Evolutionary conservation across 2,888 invertebrate species (phyloP).

Genomic region (Unio pictorum): DNA sequence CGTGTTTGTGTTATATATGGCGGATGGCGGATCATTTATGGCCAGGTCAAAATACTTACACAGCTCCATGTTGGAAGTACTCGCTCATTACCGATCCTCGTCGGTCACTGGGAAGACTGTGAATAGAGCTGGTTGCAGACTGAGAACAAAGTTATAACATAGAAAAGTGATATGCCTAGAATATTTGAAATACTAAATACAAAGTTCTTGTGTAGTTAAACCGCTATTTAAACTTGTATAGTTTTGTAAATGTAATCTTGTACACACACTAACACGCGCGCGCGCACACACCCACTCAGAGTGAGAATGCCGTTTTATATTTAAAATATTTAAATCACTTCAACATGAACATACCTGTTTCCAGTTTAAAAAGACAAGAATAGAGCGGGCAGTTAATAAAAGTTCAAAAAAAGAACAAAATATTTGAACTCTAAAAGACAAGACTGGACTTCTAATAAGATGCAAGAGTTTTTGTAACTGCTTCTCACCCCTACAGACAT

Average conservation of each 20-base stretch:
- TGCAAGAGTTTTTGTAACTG: background rate
- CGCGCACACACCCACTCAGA: too few species aligned
- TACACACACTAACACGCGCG: too few species aligned
- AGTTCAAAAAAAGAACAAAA: background rate
- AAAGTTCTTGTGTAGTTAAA: too few species aligned
- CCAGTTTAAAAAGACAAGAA: too few species aligned
- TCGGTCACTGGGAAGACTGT: conserved; percentile 20
- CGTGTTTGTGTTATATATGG: background rate
- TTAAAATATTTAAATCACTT: too few species aligned
- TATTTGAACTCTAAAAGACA: background rate
- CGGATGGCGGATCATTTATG: background rate
- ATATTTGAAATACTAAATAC: too few species aligned
- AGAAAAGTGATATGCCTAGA: too few species aligned
- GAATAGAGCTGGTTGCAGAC: conserved; percentile 27
- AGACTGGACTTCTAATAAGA: background rate
- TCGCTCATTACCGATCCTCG: conserved; percentile 59
- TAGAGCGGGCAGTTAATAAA: too few species aligned
- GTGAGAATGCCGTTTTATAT: too few species aligned
- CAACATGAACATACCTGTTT: too few species aligned
- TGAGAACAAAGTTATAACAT: background rate
- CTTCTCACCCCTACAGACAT: conserved; percentile 47
- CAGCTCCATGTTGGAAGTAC: conserved; percentile 45
- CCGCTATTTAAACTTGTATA: too few species aligned
- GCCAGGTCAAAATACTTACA: conserved; percentile 26
- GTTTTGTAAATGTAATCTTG: too few species aligned